These are phyloP conservation scores for Bhutanitis thaidina DNA, from an alignment of 2,888 invertebrate species.

Conservation along the genomic window DNA sequence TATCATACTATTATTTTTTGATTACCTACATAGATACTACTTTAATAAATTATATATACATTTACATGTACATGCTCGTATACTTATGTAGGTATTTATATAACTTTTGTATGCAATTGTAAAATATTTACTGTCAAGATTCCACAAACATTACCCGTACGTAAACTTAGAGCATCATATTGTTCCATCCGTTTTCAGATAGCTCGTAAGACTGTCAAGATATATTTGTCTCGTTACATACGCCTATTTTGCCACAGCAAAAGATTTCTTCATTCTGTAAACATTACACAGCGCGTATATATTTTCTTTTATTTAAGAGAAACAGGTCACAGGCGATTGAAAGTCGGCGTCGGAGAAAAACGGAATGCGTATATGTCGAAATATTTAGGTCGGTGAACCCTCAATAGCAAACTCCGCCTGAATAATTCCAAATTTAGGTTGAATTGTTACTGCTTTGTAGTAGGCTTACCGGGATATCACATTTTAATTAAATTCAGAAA, in stretches of 20 bases:
- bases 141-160: too few species aligned
- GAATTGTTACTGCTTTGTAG: neutral
- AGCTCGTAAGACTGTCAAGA: constrained; percentile 6
- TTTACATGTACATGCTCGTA: too few species aligned
- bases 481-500: too few species aligned
- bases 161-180: neutral
- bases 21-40: too few species aligned
- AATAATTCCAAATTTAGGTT: constrained; percentile 6
- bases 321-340: constrained; percentile 52
- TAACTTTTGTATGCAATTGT: too few species aligned
- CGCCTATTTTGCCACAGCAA: constrained; percentile 5
- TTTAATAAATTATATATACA: too few species aligned
- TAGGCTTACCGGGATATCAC: neutral
- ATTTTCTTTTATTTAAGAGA: constrained; percentile 44
- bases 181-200: constrained; percentile 7
- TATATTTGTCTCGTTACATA: constrained; percentile 8
- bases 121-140: too few species aligned
- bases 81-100: too few species aligned
- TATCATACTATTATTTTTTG: too few species aligned
- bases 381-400: constrained; percentile 46
- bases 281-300: constrained; percentile 21
- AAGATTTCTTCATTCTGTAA: constrained; percentile 14
- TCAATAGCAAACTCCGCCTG: neutral
- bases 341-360: constrained; percentile 34
- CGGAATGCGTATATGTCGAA: constrained; percentile 39